Base-by-base conservation (phyloP, 1,140 invertebrate species). In the Macrotrachela quadricornifera region DNA sequence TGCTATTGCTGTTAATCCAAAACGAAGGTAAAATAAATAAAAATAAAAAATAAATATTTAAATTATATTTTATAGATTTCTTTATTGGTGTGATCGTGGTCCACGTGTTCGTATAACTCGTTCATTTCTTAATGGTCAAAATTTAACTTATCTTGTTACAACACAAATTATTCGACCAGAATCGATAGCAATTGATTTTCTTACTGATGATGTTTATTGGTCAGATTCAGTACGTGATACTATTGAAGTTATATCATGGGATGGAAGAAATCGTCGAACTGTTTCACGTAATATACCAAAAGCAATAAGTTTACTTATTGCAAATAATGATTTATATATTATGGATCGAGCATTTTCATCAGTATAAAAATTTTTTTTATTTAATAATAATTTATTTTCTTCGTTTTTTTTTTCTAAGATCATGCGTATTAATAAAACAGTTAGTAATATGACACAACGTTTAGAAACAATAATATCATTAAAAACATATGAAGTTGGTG, bases 1-100 rank as follows among this genome's bases (percentile, higher is more conserved):
- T 58, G 85, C 92, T 64, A 67, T 97, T 8, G 90, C 88, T 6
- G 90, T 97, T 0, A 94, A 97, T 73, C 92, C 92, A 0, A 77
- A 94, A 10, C 90, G 91, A 65, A 74, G 84, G 64, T 77, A 64
- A 56, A 58, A 61, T 36, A 61, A 61, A 4, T 2, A 30, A 30
- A 30, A 30, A 4, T 30, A 8, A 30, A 30, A 30, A 4, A 8
- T 4, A 30, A 4, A 30, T 30, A 8, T 4, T 4, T 50, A 1
- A 42, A 42, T 14, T 10, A 18, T 38, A 13, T 44, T 47, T 52
- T 49, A 21, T 55, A 75, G 74, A 56, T 75, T 82, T 16, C 67
- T 96, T 0, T 95, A 94, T 65, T 97, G 91, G 91, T 88, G 94
- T 54, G 91, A 96, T 69, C 87, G 90, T 62, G 91, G 91, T 0